These are phyloP conservation scores for Pygmarrhopalites habei DNA, from an alignment of 1,140 invertebrate genomes.

Conservation along the genomic window DNA sequence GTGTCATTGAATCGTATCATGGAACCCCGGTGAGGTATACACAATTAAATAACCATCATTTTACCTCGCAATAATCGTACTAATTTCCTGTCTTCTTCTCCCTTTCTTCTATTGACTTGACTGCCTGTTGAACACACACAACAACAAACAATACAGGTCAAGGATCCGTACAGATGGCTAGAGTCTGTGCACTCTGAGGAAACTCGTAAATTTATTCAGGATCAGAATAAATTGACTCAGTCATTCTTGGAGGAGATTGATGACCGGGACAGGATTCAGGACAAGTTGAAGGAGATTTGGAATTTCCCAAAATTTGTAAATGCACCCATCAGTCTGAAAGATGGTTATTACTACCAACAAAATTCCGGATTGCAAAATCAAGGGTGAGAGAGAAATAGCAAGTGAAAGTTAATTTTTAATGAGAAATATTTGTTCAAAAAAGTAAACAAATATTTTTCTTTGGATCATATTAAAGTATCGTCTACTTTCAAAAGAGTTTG, in stretches of 20 bases:
- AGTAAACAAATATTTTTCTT: not conserved
- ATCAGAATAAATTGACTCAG: conserved; percentile 81
- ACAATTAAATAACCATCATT: no score
- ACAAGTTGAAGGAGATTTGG: conserved; percentile 67
- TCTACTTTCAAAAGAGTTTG: conserved; percentile 80
- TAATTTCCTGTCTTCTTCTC: no score
- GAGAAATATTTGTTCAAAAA: not conserved
- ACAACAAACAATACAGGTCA: conserved; percentile 62
- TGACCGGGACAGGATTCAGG: conserved; percentile 61
- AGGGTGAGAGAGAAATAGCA: conserved; percentile 51
- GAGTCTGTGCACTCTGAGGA: conserved; percentile 89
- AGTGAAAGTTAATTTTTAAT: not conserved
- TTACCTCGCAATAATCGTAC: no score
- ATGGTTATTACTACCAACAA: conserved; percentile 83
- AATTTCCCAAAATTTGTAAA: conserved; percentile 8
- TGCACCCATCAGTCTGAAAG: conserved; percentile 64
- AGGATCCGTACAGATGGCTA: conserved; percentile 91
- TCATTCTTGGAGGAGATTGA: conserved; percentile 73
- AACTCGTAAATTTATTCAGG: conserved; percentile 84
- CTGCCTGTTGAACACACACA: not conserved
- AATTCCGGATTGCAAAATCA: conserved; percentile 94
- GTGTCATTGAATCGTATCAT: not conserved
- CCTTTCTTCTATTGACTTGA: no score
- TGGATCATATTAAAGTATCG: conserved; percentile 64
- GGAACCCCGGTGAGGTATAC: not conserved